phyloP scores from a whole-genome alignment of 1,140 invertebrate species.

The Ruditapes philippinarum region DNA sequence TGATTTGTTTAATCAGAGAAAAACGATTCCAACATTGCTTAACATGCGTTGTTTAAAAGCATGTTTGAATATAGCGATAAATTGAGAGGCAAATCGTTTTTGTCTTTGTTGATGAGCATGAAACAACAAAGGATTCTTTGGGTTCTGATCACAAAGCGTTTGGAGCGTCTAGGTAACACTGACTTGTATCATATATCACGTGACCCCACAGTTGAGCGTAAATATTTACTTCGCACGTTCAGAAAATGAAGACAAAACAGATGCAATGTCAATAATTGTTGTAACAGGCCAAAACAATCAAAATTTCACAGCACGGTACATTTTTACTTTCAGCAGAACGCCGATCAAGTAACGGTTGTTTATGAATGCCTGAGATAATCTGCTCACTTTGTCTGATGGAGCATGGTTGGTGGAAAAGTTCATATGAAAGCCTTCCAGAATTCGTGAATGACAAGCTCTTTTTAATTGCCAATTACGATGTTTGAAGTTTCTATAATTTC shows the following conservation, averaged over 20 bases:
- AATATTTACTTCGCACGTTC: conserved; percentile 47
- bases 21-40: neutral
- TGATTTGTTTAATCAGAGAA: neutral
- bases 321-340: conserved; percentile 25
- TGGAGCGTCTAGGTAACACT: conserved; percentile 2
- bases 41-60: conserved; percentile 7
- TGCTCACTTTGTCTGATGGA: neutral
- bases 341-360: conserved; percentile 46
- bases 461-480: neutral
- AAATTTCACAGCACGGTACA: conserved; percentile 32
- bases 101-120: conserved; percentile 13
- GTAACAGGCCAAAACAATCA: conserved; percentile 46
- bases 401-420: neutral
- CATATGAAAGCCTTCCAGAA: neutral
- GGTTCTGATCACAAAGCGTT: conserved; percentile 41
- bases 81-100: conserved; percentile 18
- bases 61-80: conserved; percentile 22
- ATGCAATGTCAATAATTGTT: conserved; percentile 40
- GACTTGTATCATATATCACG: conserved; percentile 36
- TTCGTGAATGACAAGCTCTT: neutral
- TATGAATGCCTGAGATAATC: conserved; percentile 2
- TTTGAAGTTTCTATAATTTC: too few species aligned
- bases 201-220: conserved; percentile 45
- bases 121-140: conserved; percentile 41
- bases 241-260: conserved; percentile 15